A percentile compares a stretch with the other conserved stretches of the same genome.
Conservation (phyloP, 2,113 vertebrate species). For the Malurus cyaneus region DNA sequence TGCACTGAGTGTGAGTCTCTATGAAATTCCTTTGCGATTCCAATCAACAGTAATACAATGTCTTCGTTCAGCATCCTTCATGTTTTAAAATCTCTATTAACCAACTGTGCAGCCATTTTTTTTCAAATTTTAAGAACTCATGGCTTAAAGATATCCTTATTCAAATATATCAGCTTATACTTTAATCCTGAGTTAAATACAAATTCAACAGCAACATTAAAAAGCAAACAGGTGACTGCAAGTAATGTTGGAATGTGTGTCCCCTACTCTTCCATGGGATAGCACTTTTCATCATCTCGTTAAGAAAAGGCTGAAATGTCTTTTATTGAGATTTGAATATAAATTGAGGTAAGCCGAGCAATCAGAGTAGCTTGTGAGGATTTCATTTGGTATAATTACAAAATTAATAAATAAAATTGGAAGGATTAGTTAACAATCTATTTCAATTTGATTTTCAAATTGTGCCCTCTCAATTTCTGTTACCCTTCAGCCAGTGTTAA, state of each 20-base stretch:
- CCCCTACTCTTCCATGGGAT: not conserved
- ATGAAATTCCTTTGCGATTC: not conserved
- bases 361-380: constrained; percentile 23
- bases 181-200: constrained; percentile 53
- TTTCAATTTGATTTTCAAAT: constrained; percentile 25
- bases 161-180: constrained; percentile 37
- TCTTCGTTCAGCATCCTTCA: not conserved
- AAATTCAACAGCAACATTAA: constrained; percentile 48
- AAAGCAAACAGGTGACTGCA: constrained; percentile 51
- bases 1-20: not conserved
- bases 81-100: constrained; percentile 2
- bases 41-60: not conserved
- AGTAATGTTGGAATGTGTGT: not conserved
- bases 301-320: constrained; percentile 30
- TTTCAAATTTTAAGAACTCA: not conserved
- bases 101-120: not conserved
- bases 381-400: constrained; percentile 33
- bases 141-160: constrained; percentile 35
- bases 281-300: constrained; percentile 20
- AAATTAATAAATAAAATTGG: constrained; percentile 61
- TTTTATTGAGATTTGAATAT: constrained; percentile 47
- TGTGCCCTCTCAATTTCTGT: not conserved
- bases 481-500: not conserved
- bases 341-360: constrained; percentile 39
- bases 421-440: constrained; percentile 52